Evolutionary conservation across 1,140 invertebrate species (phyloP), one percentile per base, ranked within the genome.

Genomic region (Pteromalus puparum): DNA sequence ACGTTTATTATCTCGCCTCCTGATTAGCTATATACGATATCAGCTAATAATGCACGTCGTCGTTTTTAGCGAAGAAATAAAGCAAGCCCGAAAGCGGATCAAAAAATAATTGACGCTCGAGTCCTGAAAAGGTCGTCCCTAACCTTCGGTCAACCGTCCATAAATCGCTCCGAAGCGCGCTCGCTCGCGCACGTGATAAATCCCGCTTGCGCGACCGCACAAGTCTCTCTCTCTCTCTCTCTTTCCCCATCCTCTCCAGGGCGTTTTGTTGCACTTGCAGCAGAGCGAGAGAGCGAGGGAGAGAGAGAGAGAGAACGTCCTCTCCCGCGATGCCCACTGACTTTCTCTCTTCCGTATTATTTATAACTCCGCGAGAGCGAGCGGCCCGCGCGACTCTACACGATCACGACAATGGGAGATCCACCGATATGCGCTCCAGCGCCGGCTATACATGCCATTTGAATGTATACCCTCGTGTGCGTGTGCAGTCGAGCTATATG

Each of bases 201-300:
- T 85, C 79, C 65, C 77, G 13, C 48, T 28, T 26, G 6, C n/a
- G 24, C 53, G 53, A 61, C 53, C 53, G 53, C 53, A 61, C 53
- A 61, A 61, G 53, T 61, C 53, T 61, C 53, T 4, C 42, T 13
- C 46, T 67, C 77, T 34, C 61, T n/a, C 53, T 9, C 4, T 21
- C 38, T 83, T 15, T 65, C 76, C 15, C 76, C 10, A 42, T 81
- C 68, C 53, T 21, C 53, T 38, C 34, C 77, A n/a, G 61, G 61
- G 78, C 72, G 83, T 81, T 85, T 77, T 77, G 72, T 70, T 85
- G 83, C 79, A 85, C 84, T 85, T 72, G 79, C 67, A 61, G 53
- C 30, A 61, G 53, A 61, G 53, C 3, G 53, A 61, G 9, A 18
- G 38, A 15, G 18, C 18, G 26, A 61, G n/a, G n/a, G n/a, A n/a